Evolutionary conservation across 2,797 vertebrate species (phyloP).

Genomic region (Sparidentex hasta): DNA sequence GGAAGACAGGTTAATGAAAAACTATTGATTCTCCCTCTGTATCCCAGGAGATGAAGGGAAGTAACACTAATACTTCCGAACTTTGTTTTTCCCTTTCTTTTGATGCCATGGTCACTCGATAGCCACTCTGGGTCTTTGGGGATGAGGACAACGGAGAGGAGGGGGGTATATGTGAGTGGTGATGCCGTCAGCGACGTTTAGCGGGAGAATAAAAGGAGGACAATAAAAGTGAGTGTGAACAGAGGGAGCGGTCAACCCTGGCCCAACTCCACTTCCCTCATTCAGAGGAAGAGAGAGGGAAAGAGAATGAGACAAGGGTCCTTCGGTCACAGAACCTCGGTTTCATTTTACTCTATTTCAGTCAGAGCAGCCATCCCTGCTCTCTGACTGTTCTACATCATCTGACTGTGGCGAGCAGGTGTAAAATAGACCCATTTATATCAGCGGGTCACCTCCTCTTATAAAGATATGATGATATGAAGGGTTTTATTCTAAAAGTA

Average conservation of each 20-base stretch:
- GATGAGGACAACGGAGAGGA: slow-evolving; percentile 8
- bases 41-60: slow-evolving; percentile 65
- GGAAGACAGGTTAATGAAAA: slow-evolving; percentile 81
- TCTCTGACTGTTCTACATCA: neutral
- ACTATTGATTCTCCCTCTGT: slow-evolving; percentile 73
- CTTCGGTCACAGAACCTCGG: slow-evolving; percentile 4
- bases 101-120: slow-evolving; percentile 12
- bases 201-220: slow-evolving; percentile 49
- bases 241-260: slow-evolving; percentile 55
- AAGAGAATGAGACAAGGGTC: neutral
- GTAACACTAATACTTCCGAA: slow-evolving; percentile 74
- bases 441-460: neutral
- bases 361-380: slow-evolving; percentile 5
- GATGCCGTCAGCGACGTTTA: slow-evolving; percentile 53
- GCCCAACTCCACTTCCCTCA: slow-evolving; percentile 11
- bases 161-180: slow-evolving; percentile 40
- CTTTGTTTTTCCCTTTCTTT: slow-evolving; percentile 63
- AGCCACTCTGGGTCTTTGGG: slow-evolving; percentile 16
- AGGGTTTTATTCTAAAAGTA: neutral
- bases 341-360: slow-evolving; percentile 33
- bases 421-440: neutral
- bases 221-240: slow-evolving; percentile 51
- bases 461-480: neutral
- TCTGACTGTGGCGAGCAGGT: slow-evolving; percentile 1
- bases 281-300: slow-evolving; percentile 19